Evolutionary conservation across 2,113 vertebrate species (phyloP).

Genomic region (Trogon melanurus): DNA sequence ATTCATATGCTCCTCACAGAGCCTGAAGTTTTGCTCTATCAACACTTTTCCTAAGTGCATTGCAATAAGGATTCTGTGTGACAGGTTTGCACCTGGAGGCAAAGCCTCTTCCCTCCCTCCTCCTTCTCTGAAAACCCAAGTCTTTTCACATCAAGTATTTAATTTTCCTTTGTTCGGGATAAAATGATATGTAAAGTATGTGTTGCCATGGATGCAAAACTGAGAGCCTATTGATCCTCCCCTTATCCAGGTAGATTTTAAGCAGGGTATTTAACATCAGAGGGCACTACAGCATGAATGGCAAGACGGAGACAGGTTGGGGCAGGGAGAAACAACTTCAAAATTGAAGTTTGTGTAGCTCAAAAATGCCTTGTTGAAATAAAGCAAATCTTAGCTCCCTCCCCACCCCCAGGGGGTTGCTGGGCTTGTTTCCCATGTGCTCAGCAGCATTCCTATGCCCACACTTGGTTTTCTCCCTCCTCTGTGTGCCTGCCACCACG

Average conservation of each 20-base stretch:
- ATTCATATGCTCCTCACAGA: constrained; percentile 40
- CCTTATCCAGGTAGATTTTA: constrained; percentile 22
- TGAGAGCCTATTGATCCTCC: background rate
- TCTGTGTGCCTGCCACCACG: background rate
- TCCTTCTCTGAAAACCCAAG: constrained; percentile 35
- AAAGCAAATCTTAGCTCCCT: background rate
- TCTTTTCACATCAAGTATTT: constrained; percentile 62
- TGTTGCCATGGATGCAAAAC: constrained; percentile 70
- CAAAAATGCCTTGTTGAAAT: background rate
- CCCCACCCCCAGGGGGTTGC: too few relatives aligned
- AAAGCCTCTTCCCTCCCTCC: background rate
- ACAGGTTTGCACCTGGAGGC: constrained; percentile 61
- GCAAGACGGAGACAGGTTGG: background rate
- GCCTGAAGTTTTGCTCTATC: constrained; percentile 52
- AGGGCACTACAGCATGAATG: background rate
- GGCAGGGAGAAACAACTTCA: background rate
- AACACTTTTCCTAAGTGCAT: constrained; percentile 53
- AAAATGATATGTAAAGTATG: constrained; percentile 66
- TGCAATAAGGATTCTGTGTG: constrained; percentile 52
- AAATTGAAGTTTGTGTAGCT: background rate
- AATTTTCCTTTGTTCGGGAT: constrained; percentile 71
- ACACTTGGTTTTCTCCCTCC: background rate
- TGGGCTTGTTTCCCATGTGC: background rate
- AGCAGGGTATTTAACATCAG: constrained; percentile 3
- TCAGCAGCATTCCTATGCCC: background rate